phyloP scores from a whole-genome alignment of 2,113 vertebrate species.

The Clarias gariepinus region DNA sequence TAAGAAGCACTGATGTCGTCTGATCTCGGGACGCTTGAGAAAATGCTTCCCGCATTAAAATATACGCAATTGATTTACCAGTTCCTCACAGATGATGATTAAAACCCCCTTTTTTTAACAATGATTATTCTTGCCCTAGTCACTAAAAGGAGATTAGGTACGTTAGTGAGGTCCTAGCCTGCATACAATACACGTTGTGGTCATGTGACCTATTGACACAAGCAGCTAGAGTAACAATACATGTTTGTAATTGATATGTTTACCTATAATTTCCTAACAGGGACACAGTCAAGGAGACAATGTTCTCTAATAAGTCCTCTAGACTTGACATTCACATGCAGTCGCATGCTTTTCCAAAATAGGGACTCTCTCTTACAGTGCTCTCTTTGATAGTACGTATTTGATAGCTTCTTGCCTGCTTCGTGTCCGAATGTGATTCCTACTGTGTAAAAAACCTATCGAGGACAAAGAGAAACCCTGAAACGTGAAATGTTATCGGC shows the following conservation, averaged over 20 bases:
- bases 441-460: background rate
- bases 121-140: too few relatives aligned
- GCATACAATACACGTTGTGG: too few relatives aligned
- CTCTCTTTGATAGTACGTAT: background rate
- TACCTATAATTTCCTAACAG: too few relatives aligned
- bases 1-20: background rate
- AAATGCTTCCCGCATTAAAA: too few relatives aligned
- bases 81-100: too few relatives aligned
- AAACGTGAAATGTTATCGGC: constrained; percentile 9
- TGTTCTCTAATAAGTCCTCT: background rate
- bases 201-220: too few relatives aligned
- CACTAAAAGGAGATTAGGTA: too few relatives aligned
- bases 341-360: background rate
- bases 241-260: too few relatives aligned
- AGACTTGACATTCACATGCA: background rate
- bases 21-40: background rate
- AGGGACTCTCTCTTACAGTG: background rate
- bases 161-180: too few relatives aligned
- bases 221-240: too few relatives aligned
- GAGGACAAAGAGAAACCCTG: constrained; percentile 6
- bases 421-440: background rate
- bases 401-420: background rate
- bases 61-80: too few relatives aligned
- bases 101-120: too few relatives aligned
- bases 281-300: background rate